A percentile compares a stretch with the other conserved stretches of the same genome.
phyloP scores from a whole-genome alignment of 1,140 invertebrate species.

The Pseudomyrmex pallidus region DNA sequence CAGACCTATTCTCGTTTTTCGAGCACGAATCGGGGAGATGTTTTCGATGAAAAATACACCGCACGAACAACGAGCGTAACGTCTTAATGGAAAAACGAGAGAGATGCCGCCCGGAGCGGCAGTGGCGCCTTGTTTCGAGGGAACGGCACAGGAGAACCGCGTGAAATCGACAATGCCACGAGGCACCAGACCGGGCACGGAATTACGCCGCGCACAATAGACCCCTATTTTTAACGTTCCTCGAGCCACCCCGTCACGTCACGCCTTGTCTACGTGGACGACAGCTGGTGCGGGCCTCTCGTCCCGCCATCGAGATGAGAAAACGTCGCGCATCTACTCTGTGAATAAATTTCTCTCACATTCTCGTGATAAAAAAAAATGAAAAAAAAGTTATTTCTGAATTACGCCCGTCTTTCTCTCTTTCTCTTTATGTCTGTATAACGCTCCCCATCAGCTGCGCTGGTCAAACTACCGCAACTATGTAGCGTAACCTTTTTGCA shows the following conservation, averaged over 20 bases:
- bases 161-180: constrained; percentile 55
- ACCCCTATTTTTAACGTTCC: constrained; percentile 70
- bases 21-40: neutral
- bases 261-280: constrained; percentile 6
- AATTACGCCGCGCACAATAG: constrained; percentile 62
- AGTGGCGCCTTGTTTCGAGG: constrained; percentile 33
- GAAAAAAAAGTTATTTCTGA: neutral
- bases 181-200: neutral
- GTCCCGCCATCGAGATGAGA: constrained; percentile 52
- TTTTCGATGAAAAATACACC: constrained; percentile 26
- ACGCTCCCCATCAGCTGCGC: neutral
- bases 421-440: no score
- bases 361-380: neutral
- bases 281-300: constrained; percentile 67
- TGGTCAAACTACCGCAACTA: constrained; percentile 9
- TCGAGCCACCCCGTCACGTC: constrained; percentile 26
- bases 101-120: neutral
- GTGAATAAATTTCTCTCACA: constrained; percentile 9
- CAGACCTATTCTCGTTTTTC: constrained; percentile 6
- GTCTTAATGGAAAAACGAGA: constrained; percentile 60
- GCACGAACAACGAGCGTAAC: neutral
- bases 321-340: neutral
- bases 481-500: neutral
- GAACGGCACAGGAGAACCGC: neutral
- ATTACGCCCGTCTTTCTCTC: neutral